A percentile compares a stretch with the other conserved stretches of the same genome.
phyloP scores from a whole-genome alignment of 2,113 vertebrate species.

The Anguilla japonica region DNA sequence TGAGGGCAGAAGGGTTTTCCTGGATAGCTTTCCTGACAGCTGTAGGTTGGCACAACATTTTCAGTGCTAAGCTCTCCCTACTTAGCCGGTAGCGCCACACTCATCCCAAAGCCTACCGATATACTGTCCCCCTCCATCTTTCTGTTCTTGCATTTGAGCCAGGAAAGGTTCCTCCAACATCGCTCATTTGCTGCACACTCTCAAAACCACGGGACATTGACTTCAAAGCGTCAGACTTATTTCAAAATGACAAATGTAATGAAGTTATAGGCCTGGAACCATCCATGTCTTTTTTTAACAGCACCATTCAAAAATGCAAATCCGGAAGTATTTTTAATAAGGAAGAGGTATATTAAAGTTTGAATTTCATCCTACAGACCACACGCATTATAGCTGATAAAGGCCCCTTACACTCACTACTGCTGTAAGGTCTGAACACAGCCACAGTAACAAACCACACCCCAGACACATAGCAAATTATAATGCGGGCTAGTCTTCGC shows the following conservation, averaged over 20 bases:
- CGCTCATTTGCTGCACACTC: background rate
- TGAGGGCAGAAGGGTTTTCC: background rate
- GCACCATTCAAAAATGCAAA: background rate
- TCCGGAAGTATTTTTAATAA: background rate
- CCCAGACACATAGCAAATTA: no score
- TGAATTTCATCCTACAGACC: background rate
- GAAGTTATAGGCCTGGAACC: background rate
- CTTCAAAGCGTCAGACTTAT: background rate
- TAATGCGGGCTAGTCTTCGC: no score
- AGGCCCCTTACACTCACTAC: background rate
- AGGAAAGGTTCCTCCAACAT: no score
- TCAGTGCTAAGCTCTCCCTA: background rate
- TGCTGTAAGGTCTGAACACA: background rate
- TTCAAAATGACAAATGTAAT: background rate
- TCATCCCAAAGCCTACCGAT: background rate
- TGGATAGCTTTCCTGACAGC: background rate
- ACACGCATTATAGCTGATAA: background rate
- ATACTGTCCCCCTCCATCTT: no score
- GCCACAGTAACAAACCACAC: no score
- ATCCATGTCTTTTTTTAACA: background rate
- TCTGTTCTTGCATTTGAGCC: no score
- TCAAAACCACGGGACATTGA: background rate
- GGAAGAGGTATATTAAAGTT: slow-evolving; percentile 1
- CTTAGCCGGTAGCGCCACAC: background rate
- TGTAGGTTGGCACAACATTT: background rate